Evolutionary conservation across 2,113 vertebrate species (phyloP), one percentile per base, ranked within the genome.

Genomic region (Tursiops truncatus): DNA sequence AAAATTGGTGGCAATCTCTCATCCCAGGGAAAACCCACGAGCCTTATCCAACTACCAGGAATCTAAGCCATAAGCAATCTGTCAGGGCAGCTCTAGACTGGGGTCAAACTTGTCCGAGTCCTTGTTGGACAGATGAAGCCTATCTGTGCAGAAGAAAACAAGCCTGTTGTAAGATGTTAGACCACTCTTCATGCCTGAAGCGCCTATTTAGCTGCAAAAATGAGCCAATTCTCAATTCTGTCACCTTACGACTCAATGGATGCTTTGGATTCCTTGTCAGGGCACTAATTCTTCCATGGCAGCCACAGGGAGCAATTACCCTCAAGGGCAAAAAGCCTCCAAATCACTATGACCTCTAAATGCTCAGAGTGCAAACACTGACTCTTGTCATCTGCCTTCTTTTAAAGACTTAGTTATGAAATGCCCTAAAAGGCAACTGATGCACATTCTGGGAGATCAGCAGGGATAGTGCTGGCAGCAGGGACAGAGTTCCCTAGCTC

Each of bases 221-320:
- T 96, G 56, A 96, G 47, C 70, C 93, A 44, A 63, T 95, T 95
- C 70, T 71, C 67, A 50, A 56, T 83, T 96, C 79, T 47, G 92
- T 80, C 92, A 79, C 63, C 5, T 96, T 97, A 0, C 0, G 94
- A 63, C 94, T 96, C 92, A 95, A 97, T 71, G 92, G 94, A 96
- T 95, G 95, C 53, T 97, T 97, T 94, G 94, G 77, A 91, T 95
- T 80, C 63, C 44, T 92, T 97, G 93, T 98, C 76, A 2, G 38
- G 47, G 91, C 76, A 97, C 97, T 97, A 98, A 74, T 96, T 86
- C 94, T 96, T 95, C 97, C 83, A 92, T 96, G 86, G 97, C 88
- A 98, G 47, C 95, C 89, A 88, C 50, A 68, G 96, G 91, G 73
- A 97, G 95, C 92, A 96, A 94, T 92, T 97, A 97, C 87, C 82